These are phyloP conservation scores for Triops longicaudatus DNA, from an alignment of 1,140 invertebrate genomes.

Conservation along the genomic window DNA sequence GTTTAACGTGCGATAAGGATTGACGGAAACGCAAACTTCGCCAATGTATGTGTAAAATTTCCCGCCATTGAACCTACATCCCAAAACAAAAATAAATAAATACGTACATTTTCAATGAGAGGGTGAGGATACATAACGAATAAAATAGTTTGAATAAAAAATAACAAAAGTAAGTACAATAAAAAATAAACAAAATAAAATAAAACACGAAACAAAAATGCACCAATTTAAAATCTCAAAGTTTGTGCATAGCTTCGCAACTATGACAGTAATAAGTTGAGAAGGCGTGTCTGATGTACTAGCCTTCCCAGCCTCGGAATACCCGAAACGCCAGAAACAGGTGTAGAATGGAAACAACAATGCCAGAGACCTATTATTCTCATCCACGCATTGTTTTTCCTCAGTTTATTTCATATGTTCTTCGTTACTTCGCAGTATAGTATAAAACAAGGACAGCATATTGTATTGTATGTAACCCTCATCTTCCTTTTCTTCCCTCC, in stretches of 20 bases:
- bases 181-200: slow-evolving; percentile 18
- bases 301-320: neutral
- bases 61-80: slow-evolving; percentile 75
- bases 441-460: neutral
- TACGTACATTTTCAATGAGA: no score
- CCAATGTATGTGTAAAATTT: slow-evolving; percentile 91
- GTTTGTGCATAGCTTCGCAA: neutral
- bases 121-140: no score
- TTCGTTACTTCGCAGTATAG: neutral
- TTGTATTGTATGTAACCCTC: neutral
- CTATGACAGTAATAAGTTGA: neutral
- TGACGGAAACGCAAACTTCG: slow-evolving; percentile 85
- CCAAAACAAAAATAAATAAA: slow-evolving; percentile 36
- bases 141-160: slow-evolving; percentile 3
- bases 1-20: slow-evolving; percentile 76
- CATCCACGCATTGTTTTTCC: neutral
- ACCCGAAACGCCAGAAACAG: neutral
- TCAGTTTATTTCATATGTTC: neutral
- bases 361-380: neutral
- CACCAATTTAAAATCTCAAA: neutral
- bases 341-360: neutral
- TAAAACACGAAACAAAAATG: neutral
- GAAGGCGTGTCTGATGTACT: neutral
- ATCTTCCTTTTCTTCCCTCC: neutral
- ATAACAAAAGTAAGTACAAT: neutral